Conservation (phyloP, 2,888 invertebrate genomes). For the Drosophila melanosoma region DNA sequence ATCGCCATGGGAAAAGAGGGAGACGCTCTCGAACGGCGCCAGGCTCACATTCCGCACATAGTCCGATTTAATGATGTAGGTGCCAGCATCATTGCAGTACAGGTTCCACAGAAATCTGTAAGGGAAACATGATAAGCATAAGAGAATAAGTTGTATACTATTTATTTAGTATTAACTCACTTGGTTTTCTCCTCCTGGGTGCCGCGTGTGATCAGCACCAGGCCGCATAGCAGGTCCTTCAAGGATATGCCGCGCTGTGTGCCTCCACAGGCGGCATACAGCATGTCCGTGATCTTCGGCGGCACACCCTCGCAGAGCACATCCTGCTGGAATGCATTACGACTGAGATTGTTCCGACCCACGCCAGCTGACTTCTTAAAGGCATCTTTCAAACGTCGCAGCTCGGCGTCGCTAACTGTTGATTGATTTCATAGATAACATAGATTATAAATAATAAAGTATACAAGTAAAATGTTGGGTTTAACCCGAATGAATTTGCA, state of each 20-base stretch:
- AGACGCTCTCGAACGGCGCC: conserved; percentile 79
- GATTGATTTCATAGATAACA: conserved; percentile 1
- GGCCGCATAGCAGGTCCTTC: conserved; percentile 93
- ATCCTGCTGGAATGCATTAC: conserved; percentile 92
- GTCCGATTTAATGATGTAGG: conserved; percentile 90
- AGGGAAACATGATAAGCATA: neutral
- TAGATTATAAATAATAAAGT: conserved; percentile 5
- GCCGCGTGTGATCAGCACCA: conserved; percentile 94
- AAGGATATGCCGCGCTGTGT: conserved; percentile 92
- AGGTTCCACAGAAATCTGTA: conserved; percentile 92
- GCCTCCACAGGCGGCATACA: conserved; percentile 94
- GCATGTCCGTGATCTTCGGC: conserved; percentile 91
- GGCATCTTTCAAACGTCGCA: conserved; percentile 93
- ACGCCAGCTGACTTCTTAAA: conserved; percentile 93
- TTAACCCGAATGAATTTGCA: conserved; percentile 16
- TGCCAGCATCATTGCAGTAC: conserved; percentile 92
- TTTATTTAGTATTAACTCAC: conserved; percentile 51
- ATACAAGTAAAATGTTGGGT: conserved; percentile 19
- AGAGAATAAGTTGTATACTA: neutral
- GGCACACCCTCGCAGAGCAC: conserved; percentile 95
- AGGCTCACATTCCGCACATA: conserved; percentile 88
- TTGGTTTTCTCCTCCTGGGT: conserved; percentile 93
- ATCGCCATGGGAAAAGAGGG: conserved; percentile 85
- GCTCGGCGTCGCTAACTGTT: conserved; percentile 92
- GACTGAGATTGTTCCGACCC: conserved; percentile 88